Base-by-base conservation (phyloP, 1,140 invertebrate genomes). In the Heliconius himera region DNA sequence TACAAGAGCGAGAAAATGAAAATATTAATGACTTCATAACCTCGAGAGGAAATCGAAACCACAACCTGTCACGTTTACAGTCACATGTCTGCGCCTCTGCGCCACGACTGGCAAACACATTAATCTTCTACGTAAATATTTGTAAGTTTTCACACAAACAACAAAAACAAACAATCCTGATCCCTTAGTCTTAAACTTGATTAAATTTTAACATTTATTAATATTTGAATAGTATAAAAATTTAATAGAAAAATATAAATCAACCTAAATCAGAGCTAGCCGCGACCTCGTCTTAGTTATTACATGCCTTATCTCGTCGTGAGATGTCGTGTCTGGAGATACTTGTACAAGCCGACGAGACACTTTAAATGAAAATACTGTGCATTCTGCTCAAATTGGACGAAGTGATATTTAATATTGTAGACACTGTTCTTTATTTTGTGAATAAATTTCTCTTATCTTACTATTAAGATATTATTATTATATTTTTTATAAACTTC, bases 221-320 rank as follows among this genome's bases (percentile, higher is more conserved):
- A 66, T 66, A 26, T 13, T 13, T 13, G 26, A 66, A 26, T 8
- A 26, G 11, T 26, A 26, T 29, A 26, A 66, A 66, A 16, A 29
- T 1, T 22, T 66, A 3, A 26, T 66, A 13, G 22, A 16, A 29
- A 22, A 56, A 66, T 26, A 66, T 66, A 66, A 66, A 29, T 29
- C 3, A 1, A 5, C 22, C 8, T 66, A 26, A 66, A 66, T 8
- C 22, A 66, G 22, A 66, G 22, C 2, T 29, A 66, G 22, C 60
- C 22, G 60, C 22, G 60, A 66, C 26, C 60, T 66, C 54, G n/a
- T 3, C 60, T 66, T 16, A 66, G 60, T 9, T 29, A 26, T 9
- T 4, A 26, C 60, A 66, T 66, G 60, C 60, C 60, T 66, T 66
- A 66, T 66, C 60, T 66, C 60, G 56, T 60, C 56, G 56, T 22